A percentile compares a stretch with the other conserved stretches of the same genome.
phyloP scores from a whole-genome alignment of 2,888 invertebrate genomes.

The Norana najaformis region DNA sequence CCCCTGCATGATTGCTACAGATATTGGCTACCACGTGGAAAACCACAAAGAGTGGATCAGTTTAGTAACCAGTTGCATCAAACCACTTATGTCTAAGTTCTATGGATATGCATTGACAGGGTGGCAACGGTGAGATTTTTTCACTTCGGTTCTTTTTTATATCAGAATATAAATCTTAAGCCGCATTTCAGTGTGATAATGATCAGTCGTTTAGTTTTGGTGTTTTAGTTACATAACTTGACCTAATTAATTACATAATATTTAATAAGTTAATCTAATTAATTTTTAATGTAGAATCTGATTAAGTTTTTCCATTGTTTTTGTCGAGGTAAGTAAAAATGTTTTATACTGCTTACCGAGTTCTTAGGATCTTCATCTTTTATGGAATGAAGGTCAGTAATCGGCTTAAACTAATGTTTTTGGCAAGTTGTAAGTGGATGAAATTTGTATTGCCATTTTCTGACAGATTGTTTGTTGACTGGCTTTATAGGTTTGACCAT shows the following conservation, averaged over 20 bases:
- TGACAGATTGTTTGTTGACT: not conserved
- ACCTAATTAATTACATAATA: not conserved
- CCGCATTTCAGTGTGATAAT: not conserved
- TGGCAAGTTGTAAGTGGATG: not conserved
- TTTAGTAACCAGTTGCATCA: slow-evolving; percentile 52
- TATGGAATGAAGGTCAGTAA: no score
- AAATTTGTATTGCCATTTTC: not conserved
- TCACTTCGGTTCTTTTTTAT: not conserved
- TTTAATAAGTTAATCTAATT: not conserved
- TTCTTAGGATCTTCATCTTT: no score
- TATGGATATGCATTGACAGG: slow-evolving; percentile 63
- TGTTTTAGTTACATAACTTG: not conserved
- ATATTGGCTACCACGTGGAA: slow-evolving; percentile 71
- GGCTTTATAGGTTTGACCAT: slow-evolving; percentile 61
- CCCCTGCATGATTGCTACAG: slow-evolving; percentile 72
- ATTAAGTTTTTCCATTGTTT: no score
- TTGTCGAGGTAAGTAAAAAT: no score
- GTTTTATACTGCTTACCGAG: no score
- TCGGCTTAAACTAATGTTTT: no score
- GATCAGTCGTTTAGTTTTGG: not conserved
- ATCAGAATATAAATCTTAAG: not conserved
- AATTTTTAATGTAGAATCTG: not conserved
- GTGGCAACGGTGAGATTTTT: slow-evolving; percentile 62
- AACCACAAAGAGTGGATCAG: slow-evolving; percentile 76
- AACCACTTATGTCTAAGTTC: slow-evolving; percentile 54